A percentile compares a stretch with the other conserved stretches of the same genome.
Evolutionary conservation across 2,113 vertebrate species (phyloP).

Genomic region (Cariama cristata): DNA sequence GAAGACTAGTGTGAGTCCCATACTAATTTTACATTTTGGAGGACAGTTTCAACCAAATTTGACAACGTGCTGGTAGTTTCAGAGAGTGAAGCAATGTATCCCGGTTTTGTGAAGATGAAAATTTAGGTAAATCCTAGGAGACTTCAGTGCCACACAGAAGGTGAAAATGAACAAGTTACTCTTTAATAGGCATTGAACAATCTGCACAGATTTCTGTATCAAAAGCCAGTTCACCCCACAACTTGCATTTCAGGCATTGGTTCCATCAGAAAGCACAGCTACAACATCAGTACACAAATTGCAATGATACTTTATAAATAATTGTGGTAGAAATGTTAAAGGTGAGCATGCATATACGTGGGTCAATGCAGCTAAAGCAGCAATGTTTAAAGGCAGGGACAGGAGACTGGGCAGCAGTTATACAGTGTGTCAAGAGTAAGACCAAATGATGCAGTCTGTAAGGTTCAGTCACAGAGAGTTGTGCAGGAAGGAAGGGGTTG

Average conservation of each 20-base stretch:
- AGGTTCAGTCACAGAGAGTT: not conserved
- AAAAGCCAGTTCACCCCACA: not conserved
- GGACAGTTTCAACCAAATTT: not conserved
- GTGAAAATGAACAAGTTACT: not conserved
- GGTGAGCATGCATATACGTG: fast-evolving
- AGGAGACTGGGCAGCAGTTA: not conserved
- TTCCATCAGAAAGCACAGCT: not conserved
- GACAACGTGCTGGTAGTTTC: not conserved
- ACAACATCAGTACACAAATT: not conserved
- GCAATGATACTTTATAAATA: not conserved
- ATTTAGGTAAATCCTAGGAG: not conserved
- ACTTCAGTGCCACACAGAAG: not conserved
- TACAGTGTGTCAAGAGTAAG: not conserved
- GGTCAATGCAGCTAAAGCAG: not conserved
- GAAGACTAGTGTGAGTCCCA: not conserved
- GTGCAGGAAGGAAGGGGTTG: not conserved
- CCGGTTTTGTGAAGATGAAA: not conserved
- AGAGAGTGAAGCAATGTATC: not conserved
- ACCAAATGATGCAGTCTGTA: not conserved
- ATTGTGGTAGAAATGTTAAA: not conserved
- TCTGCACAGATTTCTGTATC: not conserved
- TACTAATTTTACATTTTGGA: not conserved
- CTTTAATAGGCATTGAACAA: not conserved
- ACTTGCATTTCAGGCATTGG: not conserved
- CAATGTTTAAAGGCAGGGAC: not conserved